These are phyloP conservation scores for Paradoxurus hermaphroditus DNA, from an alignment of 2,113 vertebrate genomes.

Conservation along the genomic window DNA sequence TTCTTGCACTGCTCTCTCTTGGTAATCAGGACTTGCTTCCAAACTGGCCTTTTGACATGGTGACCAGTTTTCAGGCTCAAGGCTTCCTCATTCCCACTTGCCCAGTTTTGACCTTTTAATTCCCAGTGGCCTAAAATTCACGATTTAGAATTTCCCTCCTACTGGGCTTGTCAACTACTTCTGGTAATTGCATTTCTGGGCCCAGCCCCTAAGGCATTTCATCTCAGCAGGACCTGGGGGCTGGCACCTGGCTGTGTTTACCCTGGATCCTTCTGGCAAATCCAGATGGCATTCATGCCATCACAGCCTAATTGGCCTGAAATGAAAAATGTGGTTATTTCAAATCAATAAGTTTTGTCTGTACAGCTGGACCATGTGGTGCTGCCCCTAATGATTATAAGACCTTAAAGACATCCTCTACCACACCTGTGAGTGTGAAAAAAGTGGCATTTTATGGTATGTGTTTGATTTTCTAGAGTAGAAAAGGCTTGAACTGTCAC, in stretches of 20 bases:
- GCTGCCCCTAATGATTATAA: neutral
- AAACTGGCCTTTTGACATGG: neutral
- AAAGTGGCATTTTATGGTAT: neutral
- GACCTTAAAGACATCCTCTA: neutral
- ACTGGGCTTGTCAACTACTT: neutral
- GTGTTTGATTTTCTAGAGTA: slow-evolving; percentile 12
- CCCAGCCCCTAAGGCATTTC: neutral
- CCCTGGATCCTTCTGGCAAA: slow-evolving; percentile 35
- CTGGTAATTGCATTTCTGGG: neutral
- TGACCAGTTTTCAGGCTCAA: neutral
- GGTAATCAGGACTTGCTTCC: neutral
- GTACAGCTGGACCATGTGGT: neutral
- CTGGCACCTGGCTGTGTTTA: neutral
- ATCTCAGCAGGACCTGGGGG: neutral
- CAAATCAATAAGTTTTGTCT: neutral
- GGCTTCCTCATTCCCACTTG: neutral
- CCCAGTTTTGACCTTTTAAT: neutral
- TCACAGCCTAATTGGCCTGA: neutral
- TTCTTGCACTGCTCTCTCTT: neutral
- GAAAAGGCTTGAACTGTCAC: neutral
- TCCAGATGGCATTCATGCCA: neutral
- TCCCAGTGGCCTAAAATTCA: neutral
- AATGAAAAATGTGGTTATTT: slow-evolving; percentile 49
- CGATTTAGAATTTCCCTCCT: neutral
- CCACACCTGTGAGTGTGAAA: neutral